Percentiles rank a stretch among this genome's conserved stretches.
Conservation (phyloP, 2,888 invertebrate genomes). For the Rambutsinella grinnellia region DNA sequence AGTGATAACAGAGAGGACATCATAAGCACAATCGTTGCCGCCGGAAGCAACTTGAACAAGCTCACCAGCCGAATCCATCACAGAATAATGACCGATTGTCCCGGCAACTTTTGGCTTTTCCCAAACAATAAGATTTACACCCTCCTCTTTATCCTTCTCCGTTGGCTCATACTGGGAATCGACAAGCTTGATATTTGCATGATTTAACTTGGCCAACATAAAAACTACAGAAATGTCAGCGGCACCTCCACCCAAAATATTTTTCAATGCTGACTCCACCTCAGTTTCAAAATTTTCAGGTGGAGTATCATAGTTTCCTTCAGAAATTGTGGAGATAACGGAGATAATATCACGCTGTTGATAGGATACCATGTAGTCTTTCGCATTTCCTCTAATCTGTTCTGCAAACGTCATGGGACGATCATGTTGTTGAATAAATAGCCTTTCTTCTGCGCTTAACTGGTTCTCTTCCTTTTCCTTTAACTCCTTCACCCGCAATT, state of each 20-base stretch:
- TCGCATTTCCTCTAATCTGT: slow-evolving; percentile 6
- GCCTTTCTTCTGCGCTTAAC: background rate
- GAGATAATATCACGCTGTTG: background rate
- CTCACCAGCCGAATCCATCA: background rate
- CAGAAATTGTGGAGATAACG: background rate
- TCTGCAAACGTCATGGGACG: background rate
- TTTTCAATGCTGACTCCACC: background rate
- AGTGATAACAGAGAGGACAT: background rate
- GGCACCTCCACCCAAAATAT: background rate
- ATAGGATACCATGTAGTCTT: slow-evolving; percentile 4
- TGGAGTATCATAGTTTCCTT: background rate
- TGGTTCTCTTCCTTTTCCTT: slow-evolving; percentile 14
- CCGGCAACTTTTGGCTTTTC: background rate
- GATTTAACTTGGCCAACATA: background rate
- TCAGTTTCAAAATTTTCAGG: background rate
- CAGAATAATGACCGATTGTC: background rate
- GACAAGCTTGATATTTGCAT: slow-evolving; percentile 24
- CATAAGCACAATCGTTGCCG: background rate
- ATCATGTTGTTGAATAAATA: background rate
- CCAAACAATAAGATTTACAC: slow-evolving; percentile 5
- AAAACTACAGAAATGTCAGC: slow-evolving; percentile 6
- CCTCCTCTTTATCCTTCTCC: slow-evolving; percentile 22
- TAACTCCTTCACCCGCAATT: slow-evolving; percentile 6
- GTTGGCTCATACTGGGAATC: slow-evolving; percentile 33
- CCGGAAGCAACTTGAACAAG: background rate